Base-by-base conservation (phyloP, 37 sponge, comb jelly and placozoan species). In the Aphrocallistes beatrix region DNA sequence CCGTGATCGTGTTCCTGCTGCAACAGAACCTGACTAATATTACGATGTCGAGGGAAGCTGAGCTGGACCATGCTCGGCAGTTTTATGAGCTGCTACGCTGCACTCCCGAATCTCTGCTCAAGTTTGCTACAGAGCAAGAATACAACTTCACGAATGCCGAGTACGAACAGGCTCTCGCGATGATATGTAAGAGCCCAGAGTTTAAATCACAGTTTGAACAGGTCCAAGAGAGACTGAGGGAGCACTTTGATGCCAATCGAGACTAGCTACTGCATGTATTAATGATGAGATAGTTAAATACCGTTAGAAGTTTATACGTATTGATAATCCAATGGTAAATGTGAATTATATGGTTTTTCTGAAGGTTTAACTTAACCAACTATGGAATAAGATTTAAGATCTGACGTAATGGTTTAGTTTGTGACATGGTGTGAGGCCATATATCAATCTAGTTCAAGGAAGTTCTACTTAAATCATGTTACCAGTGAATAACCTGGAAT, bases 21-120 rank as follows among this genome's bases (percentile, higher is more conserved):
- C 99, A 98, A 69, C 90, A 92, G 38, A 92, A 92, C 81, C 86
- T 98, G 50, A 94, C 94, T 1, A 93, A 95, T 85, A 95, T 94
- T 39, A 98, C 95, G 1, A 90, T 93, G 84, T 87, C 89, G 37
- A 81, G 93, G 37, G 99, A 98, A 84, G 85, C 87, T 28, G 94
- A 94, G 37, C 81, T 98, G 45, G 99, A 94, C 51, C 84, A 88
- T 51, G 92, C 95, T 9, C 51, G 91, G 51, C 89, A 90, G 51
- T 98, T 92, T 90, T 98, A 88, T 88, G 95, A 93, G 37, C 85
- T 98, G 85, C 93, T 98, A 30, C 75, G 75, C 25, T 60, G 28
- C 34, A 60, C 75, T 3, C 75, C 75, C n/a, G 28, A 19, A 60
- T 19, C 75, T 6, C 21, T 60, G 34, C 75, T 60, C 25, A 60